phyloP scores from a whole-genome alignment of 2,888 invertebrate species.

The Diogma glabrata region DNA sequence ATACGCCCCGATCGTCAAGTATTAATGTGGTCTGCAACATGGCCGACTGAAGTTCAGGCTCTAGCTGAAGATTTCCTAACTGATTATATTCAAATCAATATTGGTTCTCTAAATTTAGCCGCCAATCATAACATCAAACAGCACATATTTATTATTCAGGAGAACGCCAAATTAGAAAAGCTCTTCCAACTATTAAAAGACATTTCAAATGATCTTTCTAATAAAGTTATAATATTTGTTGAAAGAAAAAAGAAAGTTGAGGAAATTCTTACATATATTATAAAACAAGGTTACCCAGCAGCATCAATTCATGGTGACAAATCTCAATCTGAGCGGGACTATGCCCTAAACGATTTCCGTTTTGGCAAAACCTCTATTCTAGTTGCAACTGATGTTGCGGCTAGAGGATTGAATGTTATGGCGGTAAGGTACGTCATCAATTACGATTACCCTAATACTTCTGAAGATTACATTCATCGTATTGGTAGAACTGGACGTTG shows the following conservation, averaged over 20 bases:
- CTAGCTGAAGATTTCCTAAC: constrained; percentile 91
- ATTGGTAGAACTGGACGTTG: constrained; percentile 91
- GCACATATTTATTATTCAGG: constrained; percentile 85
- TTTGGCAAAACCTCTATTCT: constrained; percentile 72
- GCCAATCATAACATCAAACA: constrained; percentile 98
- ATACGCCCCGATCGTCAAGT: constrained; percentile 84
- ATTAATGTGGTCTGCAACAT: constrained; percentile 99
- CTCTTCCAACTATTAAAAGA: constrained; percentile 67
- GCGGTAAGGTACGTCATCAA: constrained; percentile 97
- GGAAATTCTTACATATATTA: constrained; percentile 70
- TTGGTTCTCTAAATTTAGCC: constrained; percentile 84
- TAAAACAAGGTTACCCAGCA: constrained; percentile 67
- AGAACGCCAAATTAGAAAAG: constrained; percentile 77
- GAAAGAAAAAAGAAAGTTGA: constrained; percentile 96
- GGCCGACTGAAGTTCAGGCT: constrained; percentile 97
- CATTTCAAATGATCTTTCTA: constrained; percentile 69
- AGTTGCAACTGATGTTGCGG: constrained; percentile 93
- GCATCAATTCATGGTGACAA: constrained; percentile 92
- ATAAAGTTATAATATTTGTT: constrained; percentile 95
- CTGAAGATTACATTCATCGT: constrained; percentile 96
- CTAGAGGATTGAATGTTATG: constrained; percentile 78
- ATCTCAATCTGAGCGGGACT: constrained; percentile 83
- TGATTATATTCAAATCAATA: constrained; percentile 91
- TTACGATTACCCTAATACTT: constrained; percentile 93
- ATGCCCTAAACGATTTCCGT: constrained; percentile 71